These are phyloP conservation scores for Halcyon leucocephala DNA, from an alignment of 2,797 vertebrate genomes.

Conservation along the genomic window DNA sequence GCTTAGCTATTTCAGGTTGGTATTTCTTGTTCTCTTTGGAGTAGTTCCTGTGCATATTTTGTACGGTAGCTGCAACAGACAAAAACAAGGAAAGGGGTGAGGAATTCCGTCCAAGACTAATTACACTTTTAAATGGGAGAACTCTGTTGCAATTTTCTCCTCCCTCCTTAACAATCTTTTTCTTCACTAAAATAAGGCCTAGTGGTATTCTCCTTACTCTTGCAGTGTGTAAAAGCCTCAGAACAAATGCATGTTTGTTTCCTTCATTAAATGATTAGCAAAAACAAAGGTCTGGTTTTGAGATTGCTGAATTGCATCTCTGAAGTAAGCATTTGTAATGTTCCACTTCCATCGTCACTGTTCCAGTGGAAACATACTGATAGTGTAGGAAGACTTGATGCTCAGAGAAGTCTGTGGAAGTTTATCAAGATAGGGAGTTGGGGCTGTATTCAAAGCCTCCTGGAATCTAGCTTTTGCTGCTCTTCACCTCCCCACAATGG, in stretches of 20 bases:
- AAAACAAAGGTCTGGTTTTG: background rate
- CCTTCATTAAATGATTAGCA: background rate
- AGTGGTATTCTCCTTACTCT: background rate
- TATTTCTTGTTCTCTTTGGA: constrained; percentile 22
- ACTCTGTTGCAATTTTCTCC: background rate
- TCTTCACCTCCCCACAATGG: background rate
- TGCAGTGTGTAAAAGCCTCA: background rate
- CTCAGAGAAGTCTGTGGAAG: background rate
- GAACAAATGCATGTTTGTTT: background rate
- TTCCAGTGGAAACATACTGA: background rate
- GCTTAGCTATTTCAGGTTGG: constrained; percentile 12
- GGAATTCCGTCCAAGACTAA: background rate
- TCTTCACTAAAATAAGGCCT: background rate
- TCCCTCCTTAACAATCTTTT: background rate
- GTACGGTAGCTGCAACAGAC: background rate
- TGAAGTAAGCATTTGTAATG: background rate
- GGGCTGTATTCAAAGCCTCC: background rate
- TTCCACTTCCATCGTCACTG: background rate
- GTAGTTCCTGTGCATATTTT: background rate
- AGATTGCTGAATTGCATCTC: background rate
- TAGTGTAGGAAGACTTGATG: background rate
- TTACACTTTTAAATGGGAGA: background rate
- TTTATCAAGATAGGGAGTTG: background rate
- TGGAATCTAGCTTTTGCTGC: background rate
- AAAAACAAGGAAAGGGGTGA: background rate